Evolutionary conservation across 2,888 invertebrate species (phyloP).

Genomic region (Cremastinae sp.): DNA sequence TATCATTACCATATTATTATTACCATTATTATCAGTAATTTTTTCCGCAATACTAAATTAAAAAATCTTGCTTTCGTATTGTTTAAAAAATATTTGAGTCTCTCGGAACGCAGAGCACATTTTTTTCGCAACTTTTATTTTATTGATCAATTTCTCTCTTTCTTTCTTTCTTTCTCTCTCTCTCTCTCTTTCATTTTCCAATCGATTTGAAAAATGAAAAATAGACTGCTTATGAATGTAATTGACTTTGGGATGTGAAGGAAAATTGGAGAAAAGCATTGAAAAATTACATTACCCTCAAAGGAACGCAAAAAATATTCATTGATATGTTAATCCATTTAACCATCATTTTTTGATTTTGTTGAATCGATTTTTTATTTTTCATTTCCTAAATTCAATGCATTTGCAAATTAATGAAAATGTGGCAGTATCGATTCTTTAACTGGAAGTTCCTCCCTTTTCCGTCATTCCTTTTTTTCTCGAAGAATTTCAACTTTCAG

Average conservation of each 20-base stretch:
- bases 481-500: background rate
- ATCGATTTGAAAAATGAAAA: background rate
- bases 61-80: slow-evolving; percentile 39
- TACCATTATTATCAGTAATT: slow-evolving; percentile 6
- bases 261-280: too few relatives aligned
- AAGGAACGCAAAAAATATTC: slow-evolving; percentile 24
- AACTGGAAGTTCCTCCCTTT: slow-evolving; percentile 34
- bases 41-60: slow-evolving; percentile 33
- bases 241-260: too few relatives aligned
- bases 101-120: slow-evolving; percentile 30
- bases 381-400: background rate
- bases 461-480: slow-evolving; percentile 28
- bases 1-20: slow-evolving; percentile 24
- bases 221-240: background rate
- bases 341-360: slow-evolving; percentile 15
- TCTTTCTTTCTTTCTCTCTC: background rate
- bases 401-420: slow-evolving; percentile 28
- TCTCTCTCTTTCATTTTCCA: slow-evolving; percentile 2
- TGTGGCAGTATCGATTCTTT: slow-evolving; percentile 57
- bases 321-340: slow-evolving; percentile 55
- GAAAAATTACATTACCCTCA: slow-evolving; percentile 8
- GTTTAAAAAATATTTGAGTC: slow-evolving; percentile 31
- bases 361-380: slow-evolving; percentile 5
- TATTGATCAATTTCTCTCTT: background rate
- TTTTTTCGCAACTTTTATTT: background rate